These are phyloP conservation scores for Protophormia terraenovae DNA, from an alignment of 2,888 invertebrate species.

Conservation along the genomic window DNA sequence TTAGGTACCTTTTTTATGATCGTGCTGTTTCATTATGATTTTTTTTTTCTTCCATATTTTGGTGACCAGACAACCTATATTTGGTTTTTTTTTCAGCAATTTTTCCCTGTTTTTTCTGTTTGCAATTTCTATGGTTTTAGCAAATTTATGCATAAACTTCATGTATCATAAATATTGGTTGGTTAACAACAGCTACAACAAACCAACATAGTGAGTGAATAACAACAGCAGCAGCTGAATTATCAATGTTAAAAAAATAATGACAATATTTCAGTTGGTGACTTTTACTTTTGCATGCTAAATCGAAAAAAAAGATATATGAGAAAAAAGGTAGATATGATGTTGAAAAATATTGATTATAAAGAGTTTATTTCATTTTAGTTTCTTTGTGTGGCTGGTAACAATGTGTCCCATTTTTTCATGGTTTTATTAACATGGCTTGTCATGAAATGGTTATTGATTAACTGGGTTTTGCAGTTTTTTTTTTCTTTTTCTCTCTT, in stretches of 20 bases:
- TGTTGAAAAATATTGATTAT: conserved; percentile 55
- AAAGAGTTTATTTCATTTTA: conserved; percentile 21
- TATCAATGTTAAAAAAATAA: conserved; percentile 26
- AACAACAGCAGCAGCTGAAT: not conserved
- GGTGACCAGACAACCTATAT: conserved; percentile 67
- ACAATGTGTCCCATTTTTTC: conserved; percentile 64
- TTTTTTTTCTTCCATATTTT: conserved; percentile 18
- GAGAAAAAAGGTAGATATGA: not conserved
- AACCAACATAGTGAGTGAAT: not conserved
- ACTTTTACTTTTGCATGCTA: conserved; percentile 63
- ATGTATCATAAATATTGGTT: conserved; percentile 63
- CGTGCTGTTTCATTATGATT: conserved; percentile 54
- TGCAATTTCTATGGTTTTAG: conserved; percentile 24
- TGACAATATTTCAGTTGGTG: conserved; percentile 56
- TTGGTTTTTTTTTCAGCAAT: conserved; percentile 36
- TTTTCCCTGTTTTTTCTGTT: not conserved
- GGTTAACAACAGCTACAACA: conserved; percentile 46
- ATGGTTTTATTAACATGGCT: conserved; percentile 52
- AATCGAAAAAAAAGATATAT: not conserved
- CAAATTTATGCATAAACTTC: conserved; percentile 64
- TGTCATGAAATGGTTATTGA: conserved; percentile 62
- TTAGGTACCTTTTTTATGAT: conserved; percentile 50
- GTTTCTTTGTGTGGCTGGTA: not conserved
- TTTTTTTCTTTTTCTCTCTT: no score
- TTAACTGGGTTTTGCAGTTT: conserved; percentile 31